Base-by-base conservation (phyloP, 2,797 vertebrate genomes). In the Gallinago solitaria region DNA sequence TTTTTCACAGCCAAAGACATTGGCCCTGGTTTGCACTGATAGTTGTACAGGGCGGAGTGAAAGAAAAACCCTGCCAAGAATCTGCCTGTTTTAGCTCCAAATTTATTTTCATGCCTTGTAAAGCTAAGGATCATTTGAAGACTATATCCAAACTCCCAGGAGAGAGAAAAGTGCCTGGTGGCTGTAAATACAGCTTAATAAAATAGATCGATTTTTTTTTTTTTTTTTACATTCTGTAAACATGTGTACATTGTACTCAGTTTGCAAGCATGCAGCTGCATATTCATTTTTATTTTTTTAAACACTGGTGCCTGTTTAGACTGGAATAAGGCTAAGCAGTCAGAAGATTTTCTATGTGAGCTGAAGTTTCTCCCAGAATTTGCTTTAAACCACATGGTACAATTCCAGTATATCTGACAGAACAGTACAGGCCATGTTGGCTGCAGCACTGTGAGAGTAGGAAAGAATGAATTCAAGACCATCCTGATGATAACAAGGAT, bases 51-150 rank as follows among this genome's bases (percentile, higher is more conserved):
- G 83, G 77, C 77, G 96, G 70, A 93, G 43, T n/a, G 32, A 93
- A 83, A 89, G 61, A 43, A 93, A 87, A 85, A 18, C 8, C 2
- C 17, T 60, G 86, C 86, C 91, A 95, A 92, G 67, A 89, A 96
- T 93, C 81, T 93, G 93, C 71, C 71, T 89, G 5, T 35, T 85
- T 85, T 77, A 85, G 68, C 53, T 92, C 75, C 75, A 94, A 59
- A 90, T 92, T 87, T 93, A 93, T 95, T 95, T 92, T 89, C 80
- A 71, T 93, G 86, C 64, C 75, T 87, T 96, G 88, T 70, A 89
- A 93, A 96, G 60, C 90, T 84, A 83, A 83, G 63, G 83, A 90
- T 90, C 43, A 64, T 87, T 86, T 90, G 74, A 93, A 95, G 48
- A 80, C 89, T 86, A 87, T 74, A 76, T 91, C 56, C 80, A 81